Base-by-base conservation (phyloP, 2,888 invertebrate genomes). In the Rhagophthalmus giganteus region DNA sequence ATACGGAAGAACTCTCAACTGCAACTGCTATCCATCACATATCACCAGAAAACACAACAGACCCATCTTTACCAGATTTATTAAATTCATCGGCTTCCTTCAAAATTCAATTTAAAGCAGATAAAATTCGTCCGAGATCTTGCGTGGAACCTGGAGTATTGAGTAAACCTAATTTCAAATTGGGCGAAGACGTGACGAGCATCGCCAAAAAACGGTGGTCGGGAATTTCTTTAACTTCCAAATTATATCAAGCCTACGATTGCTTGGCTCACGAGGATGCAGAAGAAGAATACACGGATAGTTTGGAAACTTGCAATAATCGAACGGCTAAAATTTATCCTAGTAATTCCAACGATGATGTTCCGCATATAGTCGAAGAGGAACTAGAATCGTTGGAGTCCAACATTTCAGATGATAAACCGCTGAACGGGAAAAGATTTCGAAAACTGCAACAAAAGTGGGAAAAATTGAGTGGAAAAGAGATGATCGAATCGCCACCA, bases 361-460 rank as follows among this genome's bases (percentile, higher is more conserved):
- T 55, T 27, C 52, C 55, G n/a, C 54, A 40, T n/a, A 41, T 57
- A 14, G 51, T 57, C 25, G 56, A 54, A 25, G 64, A 67, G 16
- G 72, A 64, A 5, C 74, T 71, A 0, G 74, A 74, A 63, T 74
- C 74, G 5, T 45, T 73, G 8, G 73, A 74, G 47, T 72, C 72
- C 1, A 72, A 72, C 40, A 45, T 67, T 16, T 68, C 69, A 1
- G 74, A 75, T 54, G 73, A 73, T 14, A 74, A 73, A 57, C 74
- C 74, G 6, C 55, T 77, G 2, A 83, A 82, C 38, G 85, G 83
- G 11, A 81, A 82, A 52, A 85, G 87, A 66, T 90, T 90, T 76
- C 80, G 85, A 12, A 80, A 86, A 56, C 74, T 90, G 50, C 89
- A 89, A 66, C 83, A 87, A 67, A 87, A 87, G 66, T 90, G 90